phyloP scores from a whole-genome alignment of 2,888 invertebrate genomes.

The Brenthis ino region DNA sequence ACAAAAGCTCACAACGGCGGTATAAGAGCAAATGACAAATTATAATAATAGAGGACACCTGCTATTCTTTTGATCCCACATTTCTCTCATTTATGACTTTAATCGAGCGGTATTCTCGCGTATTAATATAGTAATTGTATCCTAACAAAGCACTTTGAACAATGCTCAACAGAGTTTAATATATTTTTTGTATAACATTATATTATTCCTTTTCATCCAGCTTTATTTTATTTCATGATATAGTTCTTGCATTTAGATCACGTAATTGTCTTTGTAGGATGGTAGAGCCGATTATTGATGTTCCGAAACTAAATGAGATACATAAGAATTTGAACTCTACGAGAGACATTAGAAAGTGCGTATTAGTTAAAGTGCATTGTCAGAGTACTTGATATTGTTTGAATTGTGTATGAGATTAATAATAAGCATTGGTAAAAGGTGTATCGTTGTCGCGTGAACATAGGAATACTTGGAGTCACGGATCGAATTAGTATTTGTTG shows the following conservation, averaged over 20 bases:
- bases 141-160: slow-evolving; percentile 75
- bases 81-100: slow-evolving; percentile 81
- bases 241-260: slow-evolving; percentile 79
- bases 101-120: slow-evolving; percentile 77
- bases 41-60: slow-evolving; percentile 80
- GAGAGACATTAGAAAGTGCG: slow-evolving; percentile 39
- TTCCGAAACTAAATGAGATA: slow-evolving; percentile 3
- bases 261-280: slow-evolving; percentile 73
- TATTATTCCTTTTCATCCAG: slow-evolving; percentile 78
- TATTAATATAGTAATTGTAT: slow-evolving; percentile 70
- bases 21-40: slow-evolving; percentile 76
- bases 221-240: slow-evolving; percentile 80
- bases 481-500: slow-evolving; percentile 65
- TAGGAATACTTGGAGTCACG: slow-evolving; percentile 59
- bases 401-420: slow-evolving; percentile 70
- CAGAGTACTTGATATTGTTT: slow-evolving; percentile 50
- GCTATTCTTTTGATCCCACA: slow-evolving; percentile 81
- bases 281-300: slow-evolving; percentile 38
- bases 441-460: slow-evolving; percentile 70
- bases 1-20: slow-evolving; percentile 65
- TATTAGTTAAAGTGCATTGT: slow-evolving; percentile 26
- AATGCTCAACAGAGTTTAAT: slow-evolving; percentile 67
- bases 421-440: slow-evolving; percentile 76
- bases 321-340: slow-evolving; percentile 47
- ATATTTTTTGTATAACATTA: slow-evolving; percentile 77